A percentile compares a stretch with the other conserved stretches of the same genome.
Conservation (phyloP, 2,888 invertebrate genomes). For the Heliconius erato region DNA sequence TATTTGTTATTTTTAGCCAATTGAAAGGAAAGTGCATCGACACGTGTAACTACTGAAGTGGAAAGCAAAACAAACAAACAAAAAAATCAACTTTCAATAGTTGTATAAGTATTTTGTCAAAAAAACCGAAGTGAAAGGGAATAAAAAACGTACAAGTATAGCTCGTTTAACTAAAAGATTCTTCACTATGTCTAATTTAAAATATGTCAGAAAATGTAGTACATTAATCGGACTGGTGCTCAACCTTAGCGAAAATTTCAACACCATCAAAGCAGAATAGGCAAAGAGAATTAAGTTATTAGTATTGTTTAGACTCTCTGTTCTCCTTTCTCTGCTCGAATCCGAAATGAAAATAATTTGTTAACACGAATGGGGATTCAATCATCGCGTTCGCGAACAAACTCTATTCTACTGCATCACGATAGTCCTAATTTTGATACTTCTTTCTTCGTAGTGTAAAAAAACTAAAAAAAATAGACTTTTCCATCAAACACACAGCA, state of each 20-base stretch:
- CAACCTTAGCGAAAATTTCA: too few relatives aligned
- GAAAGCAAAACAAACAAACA: conserved; percentile 18
- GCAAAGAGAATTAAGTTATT: too few relatives aligned
- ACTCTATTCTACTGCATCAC: too few relatives aligned
- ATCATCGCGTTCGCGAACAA: too few relatives aligned
- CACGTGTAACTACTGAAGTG: conserved; percentile 1
- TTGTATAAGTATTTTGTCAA: background rate
- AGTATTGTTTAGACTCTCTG: background rate
- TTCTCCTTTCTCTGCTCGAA: background rate
- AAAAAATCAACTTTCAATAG: background rate
- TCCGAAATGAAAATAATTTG: background rate
- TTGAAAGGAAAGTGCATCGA: background rate
- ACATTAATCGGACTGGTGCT: too few relatives aligned
- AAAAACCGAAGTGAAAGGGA: background rate
- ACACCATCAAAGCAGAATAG: too few relatives aligned
- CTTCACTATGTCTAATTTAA: background rate
- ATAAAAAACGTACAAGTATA: background rate
- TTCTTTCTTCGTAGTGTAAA: too few relatives aligned
- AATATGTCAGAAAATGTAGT: too few relatives aligned
- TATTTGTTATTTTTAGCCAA: background rate
- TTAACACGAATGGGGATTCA: background rate
- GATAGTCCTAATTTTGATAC: too few relatives aligned
- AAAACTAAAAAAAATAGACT: too few relatives aligned
- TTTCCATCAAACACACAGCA: background rate
- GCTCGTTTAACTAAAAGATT: background rate